phyloP scores from a whole-genome alignment of 2,113 vertebrate genomes.

The Buteo buteo region DNA sequence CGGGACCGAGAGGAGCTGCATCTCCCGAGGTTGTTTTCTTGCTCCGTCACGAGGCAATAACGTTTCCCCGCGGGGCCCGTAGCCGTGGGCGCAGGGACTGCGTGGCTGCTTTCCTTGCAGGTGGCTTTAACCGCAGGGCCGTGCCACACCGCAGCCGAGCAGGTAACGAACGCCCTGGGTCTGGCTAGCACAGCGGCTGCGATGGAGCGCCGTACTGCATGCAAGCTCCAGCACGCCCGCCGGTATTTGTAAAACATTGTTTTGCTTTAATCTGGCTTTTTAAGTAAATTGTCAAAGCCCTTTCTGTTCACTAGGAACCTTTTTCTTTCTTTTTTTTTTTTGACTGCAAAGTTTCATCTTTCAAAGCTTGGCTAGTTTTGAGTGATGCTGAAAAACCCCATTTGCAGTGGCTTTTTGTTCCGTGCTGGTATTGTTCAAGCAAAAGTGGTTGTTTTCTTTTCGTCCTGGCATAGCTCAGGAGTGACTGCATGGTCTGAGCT shows the following conservation, averaged over 20 bases:
- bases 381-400: neutral
- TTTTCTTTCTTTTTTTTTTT: neutral
- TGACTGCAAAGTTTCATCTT: neutral
- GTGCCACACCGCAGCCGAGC: neutral
- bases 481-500: slow-evolving; percentile 49
- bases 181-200: neutral
- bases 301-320: neutral
- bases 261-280: slow-evolving; percentile 45
- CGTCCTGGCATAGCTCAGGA: slow-evolving; percentile 12
- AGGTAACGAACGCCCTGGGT: neutral
- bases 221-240: neutral
- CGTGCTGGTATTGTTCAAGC: neutral
- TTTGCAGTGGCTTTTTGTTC: slow-evolving; percentile 38
- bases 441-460: slow-evolving; percentile 50
- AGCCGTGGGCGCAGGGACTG: rapidly evolving
- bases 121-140: neutral
- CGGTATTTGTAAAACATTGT: neutral
- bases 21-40: neutral
- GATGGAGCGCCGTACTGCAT: neutral
- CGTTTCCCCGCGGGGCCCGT: rapidly evolving
- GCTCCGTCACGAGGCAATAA: neutral
- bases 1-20: neutral
- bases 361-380: slow-evolving; percentile 1
- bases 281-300: slow-evolving; percentile 23
- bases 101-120: rapidly evolving